Evolutionary conservation across 2,888 invertebrate species (phyloP).

Genomic region (Apodemia mormo): DNA sequence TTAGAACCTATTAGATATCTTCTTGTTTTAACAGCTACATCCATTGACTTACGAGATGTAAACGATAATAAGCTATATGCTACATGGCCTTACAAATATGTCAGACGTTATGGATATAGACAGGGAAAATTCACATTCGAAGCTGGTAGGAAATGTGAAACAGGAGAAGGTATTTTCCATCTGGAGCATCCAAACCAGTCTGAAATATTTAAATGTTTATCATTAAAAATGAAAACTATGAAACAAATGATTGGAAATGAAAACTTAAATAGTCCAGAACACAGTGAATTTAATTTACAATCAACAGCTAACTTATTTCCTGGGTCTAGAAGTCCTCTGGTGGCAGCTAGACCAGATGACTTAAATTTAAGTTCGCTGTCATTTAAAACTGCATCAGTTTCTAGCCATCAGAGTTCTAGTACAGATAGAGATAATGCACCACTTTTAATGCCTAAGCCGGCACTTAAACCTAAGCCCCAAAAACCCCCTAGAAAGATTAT

Average conservation of each 20-base stretch:
- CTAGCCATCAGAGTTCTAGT: slow-evolving; percentile 63
- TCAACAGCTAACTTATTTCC: slow-evolving; percentile 90
- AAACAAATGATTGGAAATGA: slow-evolving; percentile 90
- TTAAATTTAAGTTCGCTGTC: slow-evolving; percentile 71
- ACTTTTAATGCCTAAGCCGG: slow-evolving; percentile 78
- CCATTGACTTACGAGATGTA: slow-evolving; percentile 87
- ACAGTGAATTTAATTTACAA: slow-evolving; percentile 87
- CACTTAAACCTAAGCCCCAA: slow-evolving; percentile 82
- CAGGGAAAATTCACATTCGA: slow-evolving; percentile 94
- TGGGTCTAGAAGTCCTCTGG: slow-evolving; percentile 90
- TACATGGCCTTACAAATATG: slow-evolving; percentile 93
- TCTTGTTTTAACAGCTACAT: slow-evolving; percentile 87
- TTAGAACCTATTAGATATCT: slow-evolving; percentile 87
- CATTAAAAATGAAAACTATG: slow-evolving; percentile 93
- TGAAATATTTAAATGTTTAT: slow-evolving; percentile 90
- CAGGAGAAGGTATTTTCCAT: slow-evolving; percentile 91
- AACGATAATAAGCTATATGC: slow-evolving; percentile 85
- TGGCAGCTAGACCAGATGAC: slow-evolving; percentile 81
- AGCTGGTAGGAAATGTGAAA: slow-evolving; percentile 92
- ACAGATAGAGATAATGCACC: slow-evolving; percentile 70
- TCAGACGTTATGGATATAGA: slow-evolving; percentile 91
- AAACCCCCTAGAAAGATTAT: slow-evolving; percentile 84
- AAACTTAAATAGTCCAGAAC: slow-evolving; percentile 83
- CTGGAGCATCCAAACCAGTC: slow-evolving; percentile 91
- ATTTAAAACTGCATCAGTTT: slow-evolving; percentile 68